Evolutionary conservation across 1,140 invertebrate genomes (phyloP).

Genomic region (Adoxophyes honmai): DNA sequence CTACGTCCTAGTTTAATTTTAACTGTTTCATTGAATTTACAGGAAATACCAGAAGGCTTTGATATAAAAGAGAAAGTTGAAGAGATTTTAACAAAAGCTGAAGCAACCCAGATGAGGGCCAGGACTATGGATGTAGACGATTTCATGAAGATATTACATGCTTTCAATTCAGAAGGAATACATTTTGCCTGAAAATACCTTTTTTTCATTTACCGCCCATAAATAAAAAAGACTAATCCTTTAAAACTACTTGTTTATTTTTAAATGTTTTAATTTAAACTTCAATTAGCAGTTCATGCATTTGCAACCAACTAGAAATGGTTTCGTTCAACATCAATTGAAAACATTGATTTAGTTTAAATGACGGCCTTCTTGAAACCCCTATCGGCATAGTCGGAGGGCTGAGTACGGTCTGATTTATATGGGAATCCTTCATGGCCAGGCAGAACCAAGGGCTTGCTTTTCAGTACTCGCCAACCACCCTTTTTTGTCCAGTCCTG

Average conservation of each 20-base stretch:
- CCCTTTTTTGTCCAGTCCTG: slow-evolving; percentile 85
- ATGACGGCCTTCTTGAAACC: slow-evolving; percentile 82
- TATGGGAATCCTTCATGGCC: slow-evolving; percentile 82
- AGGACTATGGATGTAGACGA: slow-evolving; percentile 98
- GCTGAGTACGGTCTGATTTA: slow-evolving; percentile 74
- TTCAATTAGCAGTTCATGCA: not conserved
- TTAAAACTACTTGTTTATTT: slow-evolving; percentile 14
- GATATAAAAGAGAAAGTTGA: slow-evolving; percentile 92
- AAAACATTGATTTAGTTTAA: slow-evolving; percentile 36
- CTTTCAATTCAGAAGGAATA: slow-evolving; percentile 93
- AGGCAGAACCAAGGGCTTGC: slow-evolving; percentile 77
- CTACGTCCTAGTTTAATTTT: too few species aligned
- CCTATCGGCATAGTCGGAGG: slow-evolving; percentile 81
- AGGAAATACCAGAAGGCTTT: slow-evolving; percentile 89
- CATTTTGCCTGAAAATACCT: slow-evolving; percentile 83
- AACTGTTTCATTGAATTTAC: slow-evolving; percentile 60
- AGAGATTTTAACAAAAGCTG: slow-evolving; percentile 81
- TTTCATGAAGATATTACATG: slow-evolving; percentile 91
- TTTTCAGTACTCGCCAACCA: slow-evolving; percentile 80
- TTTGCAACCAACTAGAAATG: not conserved
- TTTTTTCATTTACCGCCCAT: not conserved
- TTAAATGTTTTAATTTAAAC: slow-evolving; percentile 19
- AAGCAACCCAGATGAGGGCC: slow-evolving; percentile 89
- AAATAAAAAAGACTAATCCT: not conserved
- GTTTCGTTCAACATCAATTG: too few species aligned